Base-by-base conservation (phyloP, 1,140 invertebrate genomes). In the Olivierus martensii region DNA sequence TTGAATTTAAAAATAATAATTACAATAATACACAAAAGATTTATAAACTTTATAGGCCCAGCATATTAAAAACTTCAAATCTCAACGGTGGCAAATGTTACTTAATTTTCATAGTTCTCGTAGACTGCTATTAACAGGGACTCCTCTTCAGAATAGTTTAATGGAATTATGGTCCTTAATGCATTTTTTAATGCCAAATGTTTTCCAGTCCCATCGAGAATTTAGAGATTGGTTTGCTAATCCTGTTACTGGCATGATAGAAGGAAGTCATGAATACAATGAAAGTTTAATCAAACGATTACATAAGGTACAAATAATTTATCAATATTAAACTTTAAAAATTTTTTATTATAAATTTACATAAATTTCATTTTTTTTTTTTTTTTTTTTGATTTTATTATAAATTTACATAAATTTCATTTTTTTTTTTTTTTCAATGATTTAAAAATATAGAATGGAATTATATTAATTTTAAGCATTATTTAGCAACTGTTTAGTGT, bases 11-110 rank as follows among this genome's bases (percentile, higher is more conserved):
- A 38, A 38, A 38, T 38, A 1, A 11, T 38, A 2, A 38, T n/a
- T 38, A n/a, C n/a, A 11, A n/a, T n/a, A n/a, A n/a, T n/a, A n/a
- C n/a, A n/a, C n/a, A n/a, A n/a, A n/a, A n/a, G n/a, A n/a, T 17
- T 18, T 2, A 49, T 34, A n/a, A n/a, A n/a, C n/a, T n/a, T 49
- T 46, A 14, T 21, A 57, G 56, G 96, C 96, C 18, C 96, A 99
- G 66, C 98, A 99, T 67, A 99, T 99, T 51, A 99, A 99, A 73
- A 99, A 99, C 72, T 99, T 98, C 66, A 98, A 99, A 71, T 96
- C 91, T 12, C 95, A 99, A 67, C 73, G 96, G 46, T 99, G 96
- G 96, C 95, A 99, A 70, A 77, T 94, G 61, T 70, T 99, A 47
- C 73, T 99, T 7, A 98, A 98, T 69, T 97, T 99, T 70, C 84